phyloP scores from a whole-genome alignment of 2,113 vertebrate species.

The Ptyas mucosa region DNA sequence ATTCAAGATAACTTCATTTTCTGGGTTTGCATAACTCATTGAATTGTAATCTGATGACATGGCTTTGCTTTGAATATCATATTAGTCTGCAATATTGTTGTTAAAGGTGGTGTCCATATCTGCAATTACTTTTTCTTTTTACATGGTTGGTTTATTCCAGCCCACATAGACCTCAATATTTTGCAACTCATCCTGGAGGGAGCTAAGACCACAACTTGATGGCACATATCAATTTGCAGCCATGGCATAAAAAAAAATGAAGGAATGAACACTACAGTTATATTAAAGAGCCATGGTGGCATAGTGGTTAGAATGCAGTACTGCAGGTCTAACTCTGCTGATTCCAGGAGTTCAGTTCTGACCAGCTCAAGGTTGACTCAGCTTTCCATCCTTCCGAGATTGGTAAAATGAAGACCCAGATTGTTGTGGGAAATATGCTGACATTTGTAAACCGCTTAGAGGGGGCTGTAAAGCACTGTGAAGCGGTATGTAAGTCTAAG shows the following conservation, averaged over 20 bases:
- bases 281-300: too few species aligned
- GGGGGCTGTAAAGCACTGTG: too few species aligned
- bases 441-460: too few species aligned
- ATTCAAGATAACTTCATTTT: neutral
- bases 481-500: too few species aligned
- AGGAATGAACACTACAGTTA: too few species aligned
- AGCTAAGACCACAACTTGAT: neutral
- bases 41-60: neutral
- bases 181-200: neutral
- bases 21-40: neutral
- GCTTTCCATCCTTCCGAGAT: too few species aligned
- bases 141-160: neutral
- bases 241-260: neutral
- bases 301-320: too few species aligned
- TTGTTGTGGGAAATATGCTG: too few species aligned
- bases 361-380: too few species aligned
- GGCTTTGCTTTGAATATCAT: neutral
- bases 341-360: too few species aligned
- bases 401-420: too few species aligned
- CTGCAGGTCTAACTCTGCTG: too few species aligned
- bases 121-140: neutral
- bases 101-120: neutral
- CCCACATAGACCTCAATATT: neutral
- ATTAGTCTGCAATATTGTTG: neutral
- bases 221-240: neutral